A percentile compares a stretch with the other conserved stretches of the same genome.
Evolutionary conservation across 2,113 vertebrate species (phyloP).

Genomic region (Scytalopus superciliaris): DNA sequence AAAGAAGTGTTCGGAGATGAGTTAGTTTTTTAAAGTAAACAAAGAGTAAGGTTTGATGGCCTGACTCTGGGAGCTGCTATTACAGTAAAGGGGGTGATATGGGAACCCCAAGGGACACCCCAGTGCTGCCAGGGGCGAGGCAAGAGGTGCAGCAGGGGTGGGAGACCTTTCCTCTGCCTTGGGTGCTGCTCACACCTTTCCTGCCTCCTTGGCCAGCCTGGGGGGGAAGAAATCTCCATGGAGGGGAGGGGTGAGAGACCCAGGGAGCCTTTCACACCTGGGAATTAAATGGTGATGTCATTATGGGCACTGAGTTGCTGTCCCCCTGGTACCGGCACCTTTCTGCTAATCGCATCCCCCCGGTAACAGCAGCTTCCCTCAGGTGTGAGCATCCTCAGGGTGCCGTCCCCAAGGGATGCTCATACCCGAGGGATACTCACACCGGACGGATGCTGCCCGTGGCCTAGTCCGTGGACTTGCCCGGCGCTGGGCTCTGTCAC

Average conservation of each 20-base stretch:
- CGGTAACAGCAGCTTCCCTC: background rate
- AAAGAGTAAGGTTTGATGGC: background rate
- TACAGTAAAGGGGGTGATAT: background rate
- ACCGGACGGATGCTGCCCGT: fast-evolving
- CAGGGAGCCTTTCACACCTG: background rate
- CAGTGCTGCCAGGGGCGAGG: background rate
- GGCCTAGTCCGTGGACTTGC: background rate
- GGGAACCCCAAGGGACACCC: background rate
- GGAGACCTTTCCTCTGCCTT: background rate
- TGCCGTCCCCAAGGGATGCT: background rate
- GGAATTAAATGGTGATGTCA: background rate
- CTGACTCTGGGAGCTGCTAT: background rate
- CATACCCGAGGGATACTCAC: background rate
- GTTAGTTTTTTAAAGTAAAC: background rate
- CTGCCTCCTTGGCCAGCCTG: background rate
- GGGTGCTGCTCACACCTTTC: background rate
- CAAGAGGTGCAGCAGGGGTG: background rate
- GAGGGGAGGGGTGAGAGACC: background rate
- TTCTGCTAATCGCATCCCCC: background rate
- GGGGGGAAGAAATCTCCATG: too few relatives aligned
- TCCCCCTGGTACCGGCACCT: background rate
- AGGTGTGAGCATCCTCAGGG: background rate
- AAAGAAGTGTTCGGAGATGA: background rate
- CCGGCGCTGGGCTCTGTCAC: background rate
- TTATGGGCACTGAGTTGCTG: background rate